Evolutionary conservation across 2,888 invertebrate species (phyloP).

Genomic region (Limnephilus auricula): DNA sequence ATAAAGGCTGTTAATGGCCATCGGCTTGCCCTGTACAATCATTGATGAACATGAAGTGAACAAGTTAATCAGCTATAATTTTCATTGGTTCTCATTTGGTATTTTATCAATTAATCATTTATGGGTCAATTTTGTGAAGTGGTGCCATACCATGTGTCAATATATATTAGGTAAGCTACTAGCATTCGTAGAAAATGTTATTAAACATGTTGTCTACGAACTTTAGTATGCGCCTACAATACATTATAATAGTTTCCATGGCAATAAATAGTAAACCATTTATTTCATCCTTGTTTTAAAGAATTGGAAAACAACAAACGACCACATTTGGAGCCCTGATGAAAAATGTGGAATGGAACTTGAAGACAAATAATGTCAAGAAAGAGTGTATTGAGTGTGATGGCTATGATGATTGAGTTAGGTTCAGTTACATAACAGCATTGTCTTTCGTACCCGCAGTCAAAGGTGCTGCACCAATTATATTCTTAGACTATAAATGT

Average conservation of each 20-base stretch:
- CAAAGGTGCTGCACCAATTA: neutral
- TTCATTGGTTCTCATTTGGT: neutral
- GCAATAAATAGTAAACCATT: too few species aligned
- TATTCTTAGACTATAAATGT: neutral
- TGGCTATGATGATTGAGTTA: too few species aligned
- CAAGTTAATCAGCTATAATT: neutral
- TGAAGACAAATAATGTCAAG: neutral
- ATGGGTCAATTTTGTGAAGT: neutral
- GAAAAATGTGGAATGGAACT: neutral
- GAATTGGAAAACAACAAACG: neutral
- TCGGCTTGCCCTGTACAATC: neutral
- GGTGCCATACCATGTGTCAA: too few species aligned
- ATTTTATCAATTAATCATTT: too few species aligned
- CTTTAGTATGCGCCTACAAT: too few species aligned
- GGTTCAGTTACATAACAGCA: too few species aligned
- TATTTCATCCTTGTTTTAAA: too few species aligned
- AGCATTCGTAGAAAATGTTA: too few species aligned
- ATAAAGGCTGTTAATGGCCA: neutral
- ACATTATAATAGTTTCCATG: too few species aligned
- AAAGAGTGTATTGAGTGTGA: neutral
- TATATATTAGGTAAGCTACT: too few species aligned
- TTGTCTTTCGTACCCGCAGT: neutral
- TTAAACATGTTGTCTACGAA: too few species aligned
- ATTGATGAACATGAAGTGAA: neutral
- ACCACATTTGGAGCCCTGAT: neutral